Conservation (phyloP, 2,888 invertebrate species). For the Helicoverpa assulta region DNA sequence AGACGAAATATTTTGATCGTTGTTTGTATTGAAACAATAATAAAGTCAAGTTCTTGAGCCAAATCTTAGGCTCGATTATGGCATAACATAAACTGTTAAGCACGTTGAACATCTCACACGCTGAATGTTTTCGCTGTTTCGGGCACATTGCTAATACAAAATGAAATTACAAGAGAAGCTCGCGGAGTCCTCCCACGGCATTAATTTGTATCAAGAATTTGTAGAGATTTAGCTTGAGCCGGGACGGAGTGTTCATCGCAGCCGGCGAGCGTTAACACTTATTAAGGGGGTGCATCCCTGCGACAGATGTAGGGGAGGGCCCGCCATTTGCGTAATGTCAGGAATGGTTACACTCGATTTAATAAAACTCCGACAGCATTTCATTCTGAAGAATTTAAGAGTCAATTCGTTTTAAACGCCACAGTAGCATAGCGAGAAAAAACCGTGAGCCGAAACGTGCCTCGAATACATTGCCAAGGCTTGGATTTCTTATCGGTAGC, state of each 20-base stretch:
- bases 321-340: slow-evolving; percentile 90
- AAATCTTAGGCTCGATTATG: slow-evolving; percentile 58
- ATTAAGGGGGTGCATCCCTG: slow-evolving; percentile 90
- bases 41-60: slow-evolving; percentile 24
- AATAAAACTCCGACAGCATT: slow-evolving; percentile 90
- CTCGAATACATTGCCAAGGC: slow-evolving; percentile 88
- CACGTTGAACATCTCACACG: slow-evolving; percentile 67
- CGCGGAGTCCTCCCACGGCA: slow-evolving; percentile 82
- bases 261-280: slow-evolving; percentile 90
- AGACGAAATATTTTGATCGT: slow-evolving; percentile 16
- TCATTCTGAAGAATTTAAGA: slow-evolving; percentile 90
- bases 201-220: slow-evolving; percentile 91
- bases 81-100: slow-evolving; percentile 62
- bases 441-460: slow-evolving; percentile 89
- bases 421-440: slow-evolving; percentile 87
- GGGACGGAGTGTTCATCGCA: slow-evolving; percentile 87
- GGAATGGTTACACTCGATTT: slow-evolving; percentile 91
- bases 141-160: slow-evolving; percentile 78
- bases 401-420: slow-evolving; percentile 90
- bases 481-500: slow-evolving; percentile 90
- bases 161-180: slow-evolving; percentile 87
- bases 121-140: slow-evolving; percentile 69
- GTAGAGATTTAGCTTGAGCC: slow-evolving; percentile 89
- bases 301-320: slow-evolving; percentile 90
- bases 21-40: slow-evolving; percentile 33